phyloP scores from a whole-genome alignment of 2,113 vertebrate genomes.

The Uropsilus gracilis region DNA sequence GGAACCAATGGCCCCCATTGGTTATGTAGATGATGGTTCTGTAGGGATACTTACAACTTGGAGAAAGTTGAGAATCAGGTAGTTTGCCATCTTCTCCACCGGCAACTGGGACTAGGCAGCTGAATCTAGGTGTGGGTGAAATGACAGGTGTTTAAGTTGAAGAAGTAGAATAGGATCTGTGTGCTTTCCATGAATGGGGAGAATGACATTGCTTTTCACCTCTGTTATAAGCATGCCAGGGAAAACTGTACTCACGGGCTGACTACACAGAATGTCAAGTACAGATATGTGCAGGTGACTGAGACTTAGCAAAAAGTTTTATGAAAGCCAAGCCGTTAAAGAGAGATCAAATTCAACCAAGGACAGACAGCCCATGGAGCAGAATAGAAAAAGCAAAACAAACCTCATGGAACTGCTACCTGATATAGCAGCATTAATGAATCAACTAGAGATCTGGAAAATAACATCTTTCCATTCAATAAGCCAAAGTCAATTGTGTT shows the following conservation, averaged over 20 bases:
- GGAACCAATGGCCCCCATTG: too few relatives aligned
- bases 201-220: not conserved
- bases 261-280: not conserved
- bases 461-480: not conserved
- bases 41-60: too few relatives aligned
- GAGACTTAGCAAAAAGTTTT: not conserved
- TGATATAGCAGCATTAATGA: not conserved
- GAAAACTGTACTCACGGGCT: not conserved
- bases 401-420: not conserved
- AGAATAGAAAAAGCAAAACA: not conserved
- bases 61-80: too few relatives aligned
- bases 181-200: not conserved
- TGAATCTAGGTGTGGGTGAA: not conserved
- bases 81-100: not conserved
- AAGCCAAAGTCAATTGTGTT: not conserved
- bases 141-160: not conserved
- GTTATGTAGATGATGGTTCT: too few relatives aligned
- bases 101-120: not conserved
- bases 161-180: not conserved
- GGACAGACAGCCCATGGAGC: not conserved
- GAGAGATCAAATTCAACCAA: not conserved
- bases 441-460: not conserved
- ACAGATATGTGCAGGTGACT: not conserved
- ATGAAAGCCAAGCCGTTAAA: not conserved
- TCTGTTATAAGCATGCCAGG: not conserved